A percentile compares a stretch with the other conserved stretches of the same genome.
Conservation (phyloP, 2,888 invertebrate genomes). For the Acleris cristana region DNA sequence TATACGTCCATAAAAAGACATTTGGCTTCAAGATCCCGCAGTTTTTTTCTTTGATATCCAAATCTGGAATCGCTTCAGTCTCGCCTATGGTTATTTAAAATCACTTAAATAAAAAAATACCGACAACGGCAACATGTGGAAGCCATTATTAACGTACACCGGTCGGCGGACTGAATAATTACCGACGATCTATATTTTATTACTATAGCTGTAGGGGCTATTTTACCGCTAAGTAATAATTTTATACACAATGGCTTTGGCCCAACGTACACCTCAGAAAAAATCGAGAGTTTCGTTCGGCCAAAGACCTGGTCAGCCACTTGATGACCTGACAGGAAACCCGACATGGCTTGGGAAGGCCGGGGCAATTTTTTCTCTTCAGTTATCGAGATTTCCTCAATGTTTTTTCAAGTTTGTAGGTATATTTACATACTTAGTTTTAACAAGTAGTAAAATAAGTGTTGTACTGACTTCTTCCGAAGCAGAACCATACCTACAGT, state of each 20-base stretch:
- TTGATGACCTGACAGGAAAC: slow-evolving; percentile 52
- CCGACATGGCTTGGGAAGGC: slow-evolving; percentile 62
- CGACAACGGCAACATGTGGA: slow-evolving; percentile 44
- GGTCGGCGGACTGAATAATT: slow-evolving; percentile 33
- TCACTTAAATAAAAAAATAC: slow-evolving; percentile 36
- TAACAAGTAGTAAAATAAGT: too few species aligned
- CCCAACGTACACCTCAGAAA: slow-evolving; percentile 37
- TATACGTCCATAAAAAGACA: slow-evolving; percentile 10
- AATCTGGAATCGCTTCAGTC: slow-evolving; percentile 39
- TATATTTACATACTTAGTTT: not conserved
- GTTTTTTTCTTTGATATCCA: slow-evolving; percentile 20
- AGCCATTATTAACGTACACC: slow-evolving; percentile 39
- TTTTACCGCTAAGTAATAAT: slow-evolving; percentile 21
- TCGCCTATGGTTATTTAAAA: slow-evolving; percentile 35
- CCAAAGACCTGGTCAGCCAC: slow-evolving; percentile 51
- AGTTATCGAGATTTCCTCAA: slow-evolving; percentile 37
- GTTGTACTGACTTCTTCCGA: too few species aligned
- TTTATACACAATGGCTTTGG: slow-evolving; percentile 11
- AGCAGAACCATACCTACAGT: too few species aligned
- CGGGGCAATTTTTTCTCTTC: slow-evolving; percentile 60
- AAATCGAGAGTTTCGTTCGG: slow-evolving; percentile 48
- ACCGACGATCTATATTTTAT: slow-evolving; percentile 30
- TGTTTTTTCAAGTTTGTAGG: not conserved
- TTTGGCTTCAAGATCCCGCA: slow-evolving; percentile 4
- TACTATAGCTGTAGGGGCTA: slow-evolving; percentile 29